These are phyloP conservation scores for Drosophila yooni DNA, from an alignment of 2,888 invertebrate species.

Conservation along the genomic window DNA sequence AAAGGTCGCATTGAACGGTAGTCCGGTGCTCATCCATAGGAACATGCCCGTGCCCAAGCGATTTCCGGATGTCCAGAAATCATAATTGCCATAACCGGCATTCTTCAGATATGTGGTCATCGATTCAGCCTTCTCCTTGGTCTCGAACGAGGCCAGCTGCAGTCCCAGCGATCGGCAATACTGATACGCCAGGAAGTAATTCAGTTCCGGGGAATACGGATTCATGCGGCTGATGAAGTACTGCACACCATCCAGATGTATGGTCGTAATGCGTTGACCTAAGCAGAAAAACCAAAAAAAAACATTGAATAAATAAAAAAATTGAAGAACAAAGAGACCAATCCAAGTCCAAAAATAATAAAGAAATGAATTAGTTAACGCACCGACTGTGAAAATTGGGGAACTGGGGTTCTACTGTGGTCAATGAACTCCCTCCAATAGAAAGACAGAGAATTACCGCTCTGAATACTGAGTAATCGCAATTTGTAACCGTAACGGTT, in stretches of 20 bases:
- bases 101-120: constrained; percentile 93
- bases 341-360: background rate
- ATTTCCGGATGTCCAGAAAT: constrained; percentile 96
- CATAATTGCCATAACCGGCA: constrained; percentile 93
- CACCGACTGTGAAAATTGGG: constrained; percentile 14
- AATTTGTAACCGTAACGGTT: constrained; percentile 67
- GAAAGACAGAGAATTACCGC: constrained; percentile 3
- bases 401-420: constrained; percentile 21
- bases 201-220: constrained; percentile 93
- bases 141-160: constrained; percentile 93
- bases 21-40: constrained; percentile 95
- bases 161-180: constrained; percentile 94
- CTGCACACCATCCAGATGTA: constrained; percentile 93
- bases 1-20: constrained; percentile 95
- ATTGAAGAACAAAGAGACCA: constrained; percentile 2
- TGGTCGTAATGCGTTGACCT: constrained; percentile 95
- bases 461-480: constrained; percentile 57
- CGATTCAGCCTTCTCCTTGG: constrained; percentile 93
- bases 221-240: constrained; percentile 95
- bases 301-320: background rate
- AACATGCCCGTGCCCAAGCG: constrained; percentile 94
- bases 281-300: constrained; percentile 2
- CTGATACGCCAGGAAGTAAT: constrained; percentile 94
- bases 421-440: constrained; percentile 50
- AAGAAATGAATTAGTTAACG: background rate